phyloP scores from a whole-genome alignment of 2,888 invertebrate species.

The Sphecodes monilicornis region DNA sequence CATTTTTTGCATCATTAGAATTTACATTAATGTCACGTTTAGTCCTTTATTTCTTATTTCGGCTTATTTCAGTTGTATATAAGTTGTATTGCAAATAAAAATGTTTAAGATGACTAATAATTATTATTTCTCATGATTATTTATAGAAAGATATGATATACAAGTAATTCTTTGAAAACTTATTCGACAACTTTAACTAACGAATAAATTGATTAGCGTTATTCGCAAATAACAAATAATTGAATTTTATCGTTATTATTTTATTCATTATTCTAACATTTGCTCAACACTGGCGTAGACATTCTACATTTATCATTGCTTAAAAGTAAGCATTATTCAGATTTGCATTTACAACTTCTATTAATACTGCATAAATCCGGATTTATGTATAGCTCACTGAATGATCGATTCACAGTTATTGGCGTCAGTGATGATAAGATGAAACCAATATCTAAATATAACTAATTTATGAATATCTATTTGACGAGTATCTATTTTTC shows the following conservation, averaged over 20 bases:
- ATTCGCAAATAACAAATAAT: too few relatives aligned
- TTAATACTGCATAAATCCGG: neutral
- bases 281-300: too few relatives aligned
- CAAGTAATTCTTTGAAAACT: too few relatives aligned
- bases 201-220: too few relatives aligned
- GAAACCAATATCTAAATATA: neutral
- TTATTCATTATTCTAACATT: conserved; percentile 3
- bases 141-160: too few relatives aligned
- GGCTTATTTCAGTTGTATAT: too few relatives aligned
- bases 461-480: neutral
- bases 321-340: neutral
- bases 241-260: neutral
- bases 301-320: neutral
- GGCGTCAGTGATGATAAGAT: neutral
- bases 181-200: neutral
- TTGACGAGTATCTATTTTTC: neutral
- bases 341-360: conserved; percentile 7
- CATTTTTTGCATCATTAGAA: too few relatives aligned
- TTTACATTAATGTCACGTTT: too few relatives aligned
- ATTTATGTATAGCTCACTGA: neutral
- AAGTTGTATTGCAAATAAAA: neutral
- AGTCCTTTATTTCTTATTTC: too few relatives aligned
- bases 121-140: too few relatives aligned
- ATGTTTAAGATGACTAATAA: too few relatives aligned
- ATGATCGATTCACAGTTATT: neutral